phyloP scores from a whole-genome alignment of 2,888 invertebrate genomes.

The Eretmocerus hayati region DNA sequence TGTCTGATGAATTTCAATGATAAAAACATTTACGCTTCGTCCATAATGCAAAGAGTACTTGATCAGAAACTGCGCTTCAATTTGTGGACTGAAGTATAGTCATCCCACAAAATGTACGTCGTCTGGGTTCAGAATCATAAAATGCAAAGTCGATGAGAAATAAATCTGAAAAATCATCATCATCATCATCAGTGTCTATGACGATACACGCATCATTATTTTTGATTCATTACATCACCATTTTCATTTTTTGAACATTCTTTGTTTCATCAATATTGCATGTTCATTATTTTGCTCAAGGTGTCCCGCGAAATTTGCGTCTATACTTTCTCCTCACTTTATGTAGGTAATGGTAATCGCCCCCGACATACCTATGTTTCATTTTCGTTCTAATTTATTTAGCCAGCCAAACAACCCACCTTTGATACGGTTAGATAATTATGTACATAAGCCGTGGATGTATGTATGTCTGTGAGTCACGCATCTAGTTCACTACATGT shows the following conservation, averaged over 20 bases:
- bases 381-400: conserved; percentile 3
- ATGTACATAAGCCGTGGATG: conserved; percentile 9
- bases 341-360: conserved; percentile 16
- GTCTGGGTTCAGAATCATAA: no score
- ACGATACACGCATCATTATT: neutral
- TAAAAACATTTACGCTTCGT: conserved; percentile 8
- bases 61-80: no score
- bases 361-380: conserved; percentile 1
- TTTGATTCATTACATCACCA: conserved; percentile 4
- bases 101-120: no score
- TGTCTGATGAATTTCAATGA: neutral
- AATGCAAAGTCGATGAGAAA: neutral
- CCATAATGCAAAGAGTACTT: conserved; percentile 17
- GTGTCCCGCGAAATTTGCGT: conserved; percentile 10
- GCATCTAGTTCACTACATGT: conserved; percentile 9
- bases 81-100: no score
- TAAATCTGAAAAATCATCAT: neutral
- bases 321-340: conserved; percentile 14
- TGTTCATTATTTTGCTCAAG: conserved; percentile 18
- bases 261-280: conserved; percentile 11
- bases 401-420: conserved; percentile 4
- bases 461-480: conserved; percentile 18
- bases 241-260: neutral
- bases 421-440: conserved; percentile 13
- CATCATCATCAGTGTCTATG: no score